phyloP scores from a whole-genome alignment of 2,113 vertebrate species.

The Triplophysa rosa region DNA sequence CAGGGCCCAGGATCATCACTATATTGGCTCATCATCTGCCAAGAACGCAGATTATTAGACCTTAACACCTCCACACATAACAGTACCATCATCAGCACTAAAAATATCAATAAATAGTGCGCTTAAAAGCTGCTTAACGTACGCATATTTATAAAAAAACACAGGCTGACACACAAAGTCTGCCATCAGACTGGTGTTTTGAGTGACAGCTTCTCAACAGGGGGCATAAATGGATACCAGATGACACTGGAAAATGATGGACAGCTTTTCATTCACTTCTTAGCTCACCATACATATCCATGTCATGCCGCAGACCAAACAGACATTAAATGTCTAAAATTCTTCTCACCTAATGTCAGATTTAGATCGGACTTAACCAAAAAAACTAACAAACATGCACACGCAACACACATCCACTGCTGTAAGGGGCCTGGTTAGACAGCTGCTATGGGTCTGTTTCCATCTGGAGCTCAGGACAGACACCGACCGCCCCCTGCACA shows the following conservation, averaged over 20 bases:
- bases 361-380: slow-evolving; percentile 1
- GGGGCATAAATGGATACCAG: slow-evolving; percentile 36
- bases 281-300: background rate
- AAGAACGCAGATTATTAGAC: slow-evolving; percentile 28
- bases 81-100: slow-evolving; percentile 15
- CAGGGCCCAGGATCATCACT: slow-evolving; percentile 15
- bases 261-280: slow-evolving; percentile 42
- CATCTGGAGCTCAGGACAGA: slow-evolving; percentile 81
- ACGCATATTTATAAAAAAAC: slow-evolving; percentile 2
- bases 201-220: slow-evolving; percentile 32
- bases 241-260: slow-evolving; percentile 38
- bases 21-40: slow-evolving; percentile 8
- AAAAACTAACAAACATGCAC: slow-evolving; percentile 42
- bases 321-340: background rate
- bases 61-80: background rate
- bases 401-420: slow-evolving; percentile 78
- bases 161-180: slow-evolving; percentile 15
- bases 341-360: background rate
- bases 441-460: slow-evolving; percentile 85
- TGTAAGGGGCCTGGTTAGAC: slow-evolving; percentile 77
- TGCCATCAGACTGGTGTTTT: background rate
- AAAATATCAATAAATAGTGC: slow-evolving; percentile 38
- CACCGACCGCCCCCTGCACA: slow-evolving; percentile 60
- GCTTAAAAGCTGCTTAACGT: slow-evolving; percentile 59
- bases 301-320: background rate